Percentiles rank a stretch among this genome's conserved stretches.
These are phyloP conservation scores for Anagrus nilaparvatae DNA, from an alignment of 1,140 invertebrate genomes.

Conservation along the genomic window DNA sequence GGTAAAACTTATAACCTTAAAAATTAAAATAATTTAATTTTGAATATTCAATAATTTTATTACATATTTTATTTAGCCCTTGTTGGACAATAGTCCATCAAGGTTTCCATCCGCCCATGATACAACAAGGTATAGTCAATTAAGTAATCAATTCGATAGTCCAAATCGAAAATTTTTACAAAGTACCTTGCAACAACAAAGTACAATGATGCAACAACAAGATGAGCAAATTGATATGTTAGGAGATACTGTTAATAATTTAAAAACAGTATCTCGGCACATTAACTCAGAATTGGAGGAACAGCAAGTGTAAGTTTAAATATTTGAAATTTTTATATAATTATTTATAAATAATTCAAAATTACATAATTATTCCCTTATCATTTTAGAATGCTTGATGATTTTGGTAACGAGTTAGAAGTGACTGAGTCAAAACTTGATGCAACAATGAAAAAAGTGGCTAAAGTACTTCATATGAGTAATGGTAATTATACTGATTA, in stretches of 20 bases:
- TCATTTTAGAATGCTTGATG: constrained; percentile 82
- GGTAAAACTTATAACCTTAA: background rate
- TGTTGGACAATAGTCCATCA: constrained; percentile 49
- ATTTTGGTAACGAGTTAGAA: constrained; percentile 87
- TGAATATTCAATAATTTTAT: background rate
- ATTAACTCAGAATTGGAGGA: constrained; percentile 86
- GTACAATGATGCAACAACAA: constrained; percentile 69
- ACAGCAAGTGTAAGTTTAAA: constrained; percentile 73
- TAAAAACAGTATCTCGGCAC: constrained; percentile 85
- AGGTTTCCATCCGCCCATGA: constrained; percentile 47
- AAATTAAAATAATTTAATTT: background rate
- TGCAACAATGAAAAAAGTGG: constrained; percentile 91
- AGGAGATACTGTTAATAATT: constrained; percentile 70
- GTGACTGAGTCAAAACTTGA: constrained; percentile 87
- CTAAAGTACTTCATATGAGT: constrained; percentile 90
- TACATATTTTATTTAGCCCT: constrained; percentile 39
- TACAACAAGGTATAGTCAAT: constrained; percentile 76
- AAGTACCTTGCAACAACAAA: constrained; percentile 59
- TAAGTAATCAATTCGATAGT: constrained; percentile 78
- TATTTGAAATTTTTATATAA: background rate
- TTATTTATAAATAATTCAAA: constrained; percentile 1
- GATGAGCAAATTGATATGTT: constrained; percentile 85
- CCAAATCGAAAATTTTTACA: constrained; percentile 61
- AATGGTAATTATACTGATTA: constrained; percentile 71
- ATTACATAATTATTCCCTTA: constrained; percentile 8